phyloP scores from a whole-genome alignment of 1,140 invertebrate genomes.

The Bicyclus anynana region DNA sequence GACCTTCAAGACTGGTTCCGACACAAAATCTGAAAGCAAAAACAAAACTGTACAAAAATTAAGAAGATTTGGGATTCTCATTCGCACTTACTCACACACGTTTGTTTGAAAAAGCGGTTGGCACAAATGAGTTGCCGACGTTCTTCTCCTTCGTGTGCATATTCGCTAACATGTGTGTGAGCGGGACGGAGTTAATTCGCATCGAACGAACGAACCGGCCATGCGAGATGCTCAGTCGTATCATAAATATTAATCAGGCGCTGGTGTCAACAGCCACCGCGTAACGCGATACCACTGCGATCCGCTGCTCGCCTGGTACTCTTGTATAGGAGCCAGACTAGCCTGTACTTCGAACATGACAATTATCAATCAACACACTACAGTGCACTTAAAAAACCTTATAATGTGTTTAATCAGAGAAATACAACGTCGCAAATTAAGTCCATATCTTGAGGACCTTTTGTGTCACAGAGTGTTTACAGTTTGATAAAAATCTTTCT shows the following conservation, averaged over 20 bases:
- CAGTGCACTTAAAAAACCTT: background rate
- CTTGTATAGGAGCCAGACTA: constrained; percentile 41
- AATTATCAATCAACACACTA: constrained; percentile 7
- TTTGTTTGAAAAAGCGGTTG: constrained; percentile 54
- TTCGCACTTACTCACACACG: constrained; percentile 65
- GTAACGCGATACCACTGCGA: constrained; percentile 73
- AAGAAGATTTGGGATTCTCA: constrained; percentile 69
- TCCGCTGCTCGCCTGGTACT: constrained; percentile 69
- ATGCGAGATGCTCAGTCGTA: constrained; percentile 74
- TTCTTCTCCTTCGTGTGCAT: constrained; percentile 40
- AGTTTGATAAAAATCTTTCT: constrained; percentile 4
- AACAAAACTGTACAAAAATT: constrained; percentile 55
- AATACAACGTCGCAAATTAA: background rate
- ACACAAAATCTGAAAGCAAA: constrained; percentile 39
- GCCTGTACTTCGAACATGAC: constrained; percentile 16
- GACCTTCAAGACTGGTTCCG: constrained; percentile 32
- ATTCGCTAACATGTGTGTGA: constrained; percentile 38
- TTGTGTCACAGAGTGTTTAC: constrained; percentile 5
- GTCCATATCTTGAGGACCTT: constrained; percentile 3
- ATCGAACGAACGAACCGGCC: constrained; percentile 68
- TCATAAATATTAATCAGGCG: constrained; percentile 77
- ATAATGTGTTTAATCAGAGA: background rate
- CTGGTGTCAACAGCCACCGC: constrained; percentile 76
- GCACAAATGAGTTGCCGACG: constrained; percentile 48
- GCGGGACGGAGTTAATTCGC: constrained; percentile 61